Conservation (phyloP, 2,888 invertebrate genomes). For the Drosophila anomalata region DNA sequence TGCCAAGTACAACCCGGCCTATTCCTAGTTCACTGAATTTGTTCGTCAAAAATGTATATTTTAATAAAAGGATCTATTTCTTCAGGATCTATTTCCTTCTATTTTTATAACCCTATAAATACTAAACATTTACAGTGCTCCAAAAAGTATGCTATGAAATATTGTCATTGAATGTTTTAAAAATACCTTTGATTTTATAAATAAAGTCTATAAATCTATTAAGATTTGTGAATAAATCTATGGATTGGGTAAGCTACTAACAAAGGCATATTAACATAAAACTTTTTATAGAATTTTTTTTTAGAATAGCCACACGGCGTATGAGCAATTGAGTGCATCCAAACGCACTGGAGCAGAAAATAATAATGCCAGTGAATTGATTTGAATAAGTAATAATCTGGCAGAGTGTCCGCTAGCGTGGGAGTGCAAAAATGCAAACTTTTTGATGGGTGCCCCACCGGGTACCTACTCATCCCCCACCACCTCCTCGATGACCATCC, state of each 20-base stretch:
- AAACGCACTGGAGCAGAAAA: slow-evolving; percentile 9
- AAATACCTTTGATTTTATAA: background rate
- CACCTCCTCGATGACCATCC: background rate
- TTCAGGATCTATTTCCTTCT: too few species aligned
- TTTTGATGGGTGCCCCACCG: slow-evolving; percentile 54
- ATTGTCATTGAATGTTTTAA: background rate
- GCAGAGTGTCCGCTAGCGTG: slow-evolving; percentile 11
- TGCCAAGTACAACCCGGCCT: too few species aligned
- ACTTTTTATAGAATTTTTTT: background rate
- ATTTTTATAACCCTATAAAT: too few species aligned
- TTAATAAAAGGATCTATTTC: too few species aligned
- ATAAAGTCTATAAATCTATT: background rate
- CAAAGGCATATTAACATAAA: background rate
- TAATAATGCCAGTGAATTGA: slow-evolving; percentile 43
- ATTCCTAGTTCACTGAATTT: too few species aligned
- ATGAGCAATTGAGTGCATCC: slow-evolving; percentile 40
- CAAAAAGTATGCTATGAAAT: slow-evolving; percentile 9
- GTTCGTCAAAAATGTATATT: too few species aligned
- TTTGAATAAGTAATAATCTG: slow-evolving; percentile 51
- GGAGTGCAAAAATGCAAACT: slow-evolving; percentile 44
- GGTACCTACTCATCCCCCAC: too few species aligned
- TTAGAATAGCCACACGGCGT: slow-evolving; percentile 29
- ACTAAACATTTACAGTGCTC: background rate
- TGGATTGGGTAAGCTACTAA: background rate
- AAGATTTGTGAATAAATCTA: background rate